A percentile compares a stretch with the other conserved stretches of the same genome.
Conservation (phyloP, 2,888 invertebrate genomes). For the Lasioglossum marginatum region DNA sequence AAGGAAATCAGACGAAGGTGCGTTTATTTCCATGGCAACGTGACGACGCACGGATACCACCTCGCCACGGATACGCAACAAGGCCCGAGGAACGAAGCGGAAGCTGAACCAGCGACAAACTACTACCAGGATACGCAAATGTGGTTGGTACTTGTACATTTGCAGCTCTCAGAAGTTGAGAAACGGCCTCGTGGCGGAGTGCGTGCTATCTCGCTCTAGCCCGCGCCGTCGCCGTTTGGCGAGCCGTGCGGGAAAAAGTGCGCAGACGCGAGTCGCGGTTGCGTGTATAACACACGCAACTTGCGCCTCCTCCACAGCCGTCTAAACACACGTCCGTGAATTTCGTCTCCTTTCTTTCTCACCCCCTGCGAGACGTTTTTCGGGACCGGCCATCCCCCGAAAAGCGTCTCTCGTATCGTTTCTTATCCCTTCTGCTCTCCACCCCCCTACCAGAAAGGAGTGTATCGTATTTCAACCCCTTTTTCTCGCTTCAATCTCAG, state of each 20-base stretch:
- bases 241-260: slow-evolving; percentile 63
- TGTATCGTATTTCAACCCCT: slow-evolving; percentile 32
- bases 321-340: slow-evolving; percentile 49
- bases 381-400: slow-evolving; percentile 45
- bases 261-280: slow-evolving; percentile 70
- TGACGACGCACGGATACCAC: slow-evolving; percentile 58
- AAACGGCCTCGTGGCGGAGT: slow-evolving; percentile 64
- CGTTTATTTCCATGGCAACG: slow-evolving; percentile 61
- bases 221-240: slow-evolving; percentile 50
- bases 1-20: slow-evolving; percentile 58
- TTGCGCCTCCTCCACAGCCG: slow-evolving; percentile 52
- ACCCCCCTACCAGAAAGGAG: slow-evolving; percentile 20
- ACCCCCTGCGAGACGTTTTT: slow-evolving; percentile 37
- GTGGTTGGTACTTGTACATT: slow-evolving; percentile 68
- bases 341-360: slow-evolving; percentile 56
- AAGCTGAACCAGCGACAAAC: slow-evolving; percentile 57
- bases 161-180: slow-evolving; percentile 62
- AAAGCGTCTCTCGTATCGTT: slow-evolving; percentile 18
- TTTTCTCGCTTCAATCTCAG: background rate
- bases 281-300: slow-evolving; percentile 62
- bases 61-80: slow-evolving; percentile 34
- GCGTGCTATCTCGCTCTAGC: slow-evolving; percentile 56
- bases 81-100: slow-evolving; percentile 52
- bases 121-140: slow-evolving; percentile 64
- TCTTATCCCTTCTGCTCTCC: slow-evolving; percentile 6